Base-by-base conservation (phyloP, 1,140 invertebrate species). In the Delia radicum region DNA sequence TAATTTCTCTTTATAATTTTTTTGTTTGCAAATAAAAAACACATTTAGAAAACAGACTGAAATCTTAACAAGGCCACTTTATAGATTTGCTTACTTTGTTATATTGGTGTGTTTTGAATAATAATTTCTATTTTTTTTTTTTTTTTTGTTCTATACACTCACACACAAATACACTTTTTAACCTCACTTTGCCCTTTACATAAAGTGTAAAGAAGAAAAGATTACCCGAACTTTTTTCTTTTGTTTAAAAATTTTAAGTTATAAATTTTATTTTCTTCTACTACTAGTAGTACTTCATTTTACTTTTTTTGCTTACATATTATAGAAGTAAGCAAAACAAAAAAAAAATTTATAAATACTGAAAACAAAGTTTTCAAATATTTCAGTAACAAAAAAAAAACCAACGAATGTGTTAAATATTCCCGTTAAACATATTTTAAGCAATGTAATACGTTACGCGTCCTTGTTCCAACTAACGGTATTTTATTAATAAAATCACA, bases 401-500 rank as follows among this genome's bases (percentile, higher is more conserved):
- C 12, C 12, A 42, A 42, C 10, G 0, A 13, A 15, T 42, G 37
- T 42, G 6, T 10, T 13, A 42, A 33, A 33, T 42, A 42, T 10
- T 15, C 37, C 37, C 37, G 37, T 42, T 42, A 42, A 42, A 42
- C 37, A 42, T 42, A 3, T 42, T 42, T 15, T 13, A 65, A 65
- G 65, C 65, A 77, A 79, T 80, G 80, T 76, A 81, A 77, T 80
- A 78, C 82, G 80, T 78, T 78, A 80, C 82, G 81, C 82, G 82
- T 83, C 82, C 81, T 83, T 83, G 81, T 83, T 83, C 74, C 79
- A 83, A 83, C 82, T 83, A 80, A 81, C 79, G 81, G 78, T 79
- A 80, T 78, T 80, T 78, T 80, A 81, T 80, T 81, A 78, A 82
- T 80, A 82, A 82, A 79, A 78, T 78, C 28, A 78, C 76, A 79